These are phyloP conservation scores for Stenurella melanura DNA, from an alignment of 2,888 invertebrate genomes.

Conservation along the genomic window DNA sequence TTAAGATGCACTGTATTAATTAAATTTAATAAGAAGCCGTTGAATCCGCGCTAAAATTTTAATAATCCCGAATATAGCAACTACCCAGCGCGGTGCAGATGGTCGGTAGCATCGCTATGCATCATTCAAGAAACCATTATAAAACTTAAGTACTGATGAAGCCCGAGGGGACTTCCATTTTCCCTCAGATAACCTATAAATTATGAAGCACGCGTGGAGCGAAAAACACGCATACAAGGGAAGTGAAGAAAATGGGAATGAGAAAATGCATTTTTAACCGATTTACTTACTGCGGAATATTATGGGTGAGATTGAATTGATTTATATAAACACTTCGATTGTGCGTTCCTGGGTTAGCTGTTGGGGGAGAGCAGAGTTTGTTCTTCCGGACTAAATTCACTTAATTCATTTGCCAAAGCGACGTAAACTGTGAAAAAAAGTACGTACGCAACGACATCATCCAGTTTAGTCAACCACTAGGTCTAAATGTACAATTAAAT, in stretches of 20 bases:
- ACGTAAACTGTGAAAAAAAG: background rate
- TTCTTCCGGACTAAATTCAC: background rate
- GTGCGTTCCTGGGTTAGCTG: constrained; percentile 40
- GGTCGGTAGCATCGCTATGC: constrained; percentile 57
- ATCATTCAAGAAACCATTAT: constrained; percentile 66
- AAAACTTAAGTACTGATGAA: constrained; percentile 66
- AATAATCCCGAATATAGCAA: constrained; percentile 63
- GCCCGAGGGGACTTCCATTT: constrained; percentile 60
- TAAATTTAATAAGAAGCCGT: constrained; percentile 59
- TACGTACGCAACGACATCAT: no score
- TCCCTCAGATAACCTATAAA: constrained; percentile 64
- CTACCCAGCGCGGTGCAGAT: constrained; percentile 46
- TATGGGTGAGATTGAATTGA: constrained; percentile 46
- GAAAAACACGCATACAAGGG: constrained; percentile 43
- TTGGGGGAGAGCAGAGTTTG: constrained; percentile 17
- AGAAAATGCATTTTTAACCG: constrained; percentile 54
- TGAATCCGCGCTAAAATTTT: constrained; percentile 62
- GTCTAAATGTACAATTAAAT: no score
- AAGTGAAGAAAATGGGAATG: constrained; percentile 40
- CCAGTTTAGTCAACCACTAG: no score
- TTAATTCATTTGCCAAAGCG: background rate
- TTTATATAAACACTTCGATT: constrained; percentile 50
- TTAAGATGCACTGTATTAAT: constrained; percentile 57
- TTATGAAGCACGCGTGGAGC: constrained; percentile 58
- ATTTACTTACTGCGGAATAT: constrained; percentile 45